Conservation (phyloP, 2,888 invertebrate species). For the Hemithea aestivaria region DNA sequence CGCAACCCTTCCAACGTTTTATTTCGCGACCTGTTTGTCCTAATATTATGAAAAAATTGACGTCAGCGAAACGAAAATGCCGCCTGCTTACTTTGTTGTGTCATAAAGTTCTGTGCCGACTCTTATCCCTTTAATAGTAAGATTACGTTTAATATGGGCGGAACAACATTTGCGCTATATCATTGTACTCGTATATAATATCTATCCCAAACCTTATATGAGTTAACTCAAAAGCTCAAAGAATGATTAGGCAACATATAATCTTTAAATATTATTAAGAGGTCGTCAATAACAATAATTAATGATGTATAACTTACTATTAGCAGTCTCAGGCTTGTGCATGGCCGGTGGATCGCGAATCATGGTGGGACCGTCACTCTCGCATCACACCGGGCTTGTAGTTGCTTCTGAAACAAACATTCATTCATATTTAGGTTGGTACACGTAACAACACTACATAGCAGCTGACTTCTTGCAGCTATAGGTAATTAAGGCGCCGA, state of each 20-base stretch:
- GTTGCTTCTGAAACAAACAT: constrained; percentile 60
- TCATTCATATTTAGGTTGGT: too few species aligned
- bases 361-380: constrained; percentile 67
- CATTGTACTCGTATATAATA: too few species aligned
- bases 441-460: too few species aligned
- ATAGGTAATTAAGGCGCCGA: too few species aligned
- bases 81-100: constrained; percentile 46
- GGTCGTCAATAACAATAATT: too few species aligned
- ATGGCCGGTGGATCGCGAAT: constrained; percentile 78
- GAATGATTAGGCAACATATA: too few species aligned
- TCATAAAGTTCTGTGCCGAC: constrained; percentile 29
- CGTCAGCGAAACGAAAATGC: constrained; percentile 69
- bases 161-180: too few species aligned
- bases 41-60: constrained; percentile 77
- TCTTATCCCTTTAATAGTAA: constrained; percentile 18
- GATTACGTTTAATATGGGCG: background rate
- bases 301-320: constrained; percentile 51
- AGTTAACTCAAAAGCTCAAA: too few species aligned
- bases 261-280: too few species aligned
- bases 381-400: constrained; percentile 54
- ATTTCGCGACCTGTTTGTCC: constrained; percentile 77
- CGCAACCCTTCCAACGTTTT: constrained; percentile 77
- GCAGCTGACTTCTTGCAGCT: too few species aligned
- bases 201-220: too few species aligned
- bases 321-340: constrained; percentile 71